Percentiles rank a stretch among this genome's conserved stretches.
Conservation (phyloP, 2,888 invertebrate species). For the Orchesellides sinensis region DNA sequence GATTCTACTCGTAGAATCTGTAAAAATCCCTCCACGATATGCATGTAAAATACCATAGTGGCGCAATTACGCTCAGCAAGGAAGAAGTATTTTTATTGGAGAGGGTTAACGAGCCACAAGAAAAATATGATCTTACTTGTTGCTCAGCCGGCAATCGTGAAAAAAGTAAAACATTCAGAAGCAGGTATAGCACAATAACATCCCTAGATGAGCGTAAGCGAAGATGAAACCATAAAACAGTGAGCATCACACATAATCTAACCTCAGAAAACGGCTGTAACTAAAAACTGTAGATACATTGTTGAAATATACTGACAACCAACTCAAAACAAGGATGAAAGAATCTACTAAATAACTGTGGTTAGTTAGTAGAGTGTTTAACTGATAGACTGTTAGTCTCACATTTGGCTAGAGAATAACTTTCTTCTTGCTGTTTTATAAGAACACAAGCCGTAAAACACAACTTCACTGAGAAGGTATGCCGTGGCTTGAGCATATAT, state of each 20-base stretch:
- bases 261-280: slow-evolving; percentile 27
- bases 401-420: not conserved
- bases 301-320: not conserved
- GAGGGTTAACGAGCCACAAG: slow-evolving; percentile 60
- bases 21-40: not conserved
- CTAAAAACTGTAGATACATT: slow-evolving; percentile 23
- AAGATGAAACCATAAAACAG: slow-evolving; percentile 66
- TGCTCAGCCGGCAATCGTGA: slow-evolving; percentile 36
- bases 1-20: not conserved
- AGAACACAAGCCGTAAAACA: not conserved
- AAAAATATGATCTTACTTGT: slow-evolving; percentile 56
- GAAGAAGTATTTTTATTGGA: slow-evolving; percentile 38
- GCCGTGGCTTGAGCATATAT: slow-evolving; percentile 42
- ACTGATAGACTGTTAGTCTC: not conserved
- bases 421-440: slow-evolving; percentile 8
- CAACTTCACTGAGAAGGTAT: slow-evolving; percentile 15
- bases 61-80: slow-evolving; percentile 53
- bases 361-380: slow-evolving; percentile 39
- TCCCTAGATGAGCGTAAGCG: slow-evolving; percentile 33
- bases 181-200: slow-evolving; percentile 57
- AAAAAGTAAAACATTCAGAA: slow-evolving; percentile 60
- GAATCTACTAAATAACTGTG: slow-evolving; percentile 35
- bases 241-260: slow-evolving; percentile 57
- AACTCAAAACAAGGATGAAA: slow-evolving; percentile 2
- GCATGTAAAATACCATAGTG: not conserved